Conservation (phyloP, 2,888 invertebrate species). For the Ellobium chinense region DNA sequence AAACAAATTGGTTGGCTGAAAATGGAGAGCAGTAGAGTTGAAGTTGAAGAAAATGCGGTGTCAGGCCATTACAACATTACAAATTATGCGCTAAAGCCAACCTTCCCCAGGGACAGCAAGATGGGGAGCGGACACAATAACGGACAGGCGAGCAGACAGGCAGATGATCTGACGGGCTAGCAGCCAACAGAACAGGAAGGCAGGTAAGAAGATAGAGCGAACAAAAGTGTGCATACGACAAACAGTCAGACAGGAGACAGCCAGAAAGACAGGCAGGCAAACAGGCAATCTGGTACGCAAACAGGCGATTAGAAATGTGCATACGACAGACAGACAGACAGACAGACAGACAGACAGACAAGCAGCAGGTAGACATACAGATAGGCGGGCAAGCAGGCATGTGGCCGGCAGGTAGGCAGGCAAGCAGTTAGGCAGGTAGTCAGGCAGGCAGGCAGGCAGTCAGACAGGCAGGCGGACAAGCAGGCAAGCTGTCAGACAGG, state of each 20-base stretch:
- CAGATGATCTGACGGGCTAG: neutral
- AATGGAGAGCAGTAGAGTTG: too few species aligned
- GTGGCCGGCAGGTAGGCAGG: neutral
- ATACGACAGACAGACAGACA: neutral
- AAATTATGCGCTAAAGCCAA: too few species aligned
- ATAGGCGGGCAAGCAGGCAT: neutral
- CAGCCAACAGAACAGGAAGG: neutral
- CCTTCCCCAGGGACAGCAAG: neutral
- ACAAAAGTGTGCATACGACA: neutral
- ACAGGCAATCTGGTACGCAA: neutral
- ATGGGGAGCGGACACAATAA: neutral
- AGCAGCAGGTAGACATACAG: neutral
- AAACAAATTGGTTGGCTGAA: too few species aligned
- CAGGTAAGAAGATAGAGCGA: conserved; percentile 22
- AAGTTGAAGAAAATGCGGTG: too few species aligned
- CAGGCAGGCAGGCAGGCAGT: neutral
- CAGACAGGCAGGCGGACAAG: neutral
- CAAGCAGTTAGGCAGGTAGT: neutral
- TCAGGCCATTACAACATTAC: too few species aligned
- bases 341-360: neutral
- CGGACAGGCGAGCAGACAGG: neutral
- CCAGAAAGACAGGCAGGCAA: neutral
- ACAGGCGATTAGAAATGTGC: neutral
- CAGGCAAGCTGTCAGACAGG: conserved; percentile 1
- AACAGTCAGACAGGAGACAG: neutral